These are phyloP conservation scores for Pachyramphus minor DNA, from an alignment of 2,113 vertebrate species.

Conservation along the genomic window DNA sequence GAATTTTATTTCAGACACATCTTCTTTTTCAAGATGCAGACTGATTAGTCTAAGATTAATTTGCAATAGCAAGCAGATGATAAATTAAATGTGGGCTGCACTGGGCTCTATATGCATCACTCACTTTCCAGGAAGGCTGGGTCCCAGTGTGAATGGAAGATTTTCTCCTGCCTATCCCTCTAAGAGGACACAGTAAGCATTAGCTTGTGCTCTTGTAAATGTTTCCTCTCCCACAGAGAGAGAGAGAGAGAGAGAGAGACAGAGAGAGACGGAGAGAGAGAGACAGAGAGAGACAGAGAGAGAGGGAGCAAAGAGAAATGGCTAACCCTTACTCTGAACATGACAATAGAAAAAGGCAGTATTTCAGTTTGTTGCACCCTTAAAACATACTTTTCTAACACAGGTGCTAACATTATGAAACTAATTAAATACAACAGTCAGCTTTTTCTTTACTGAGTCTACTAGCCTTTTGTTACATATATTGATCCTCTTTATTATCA, in stretches of 20 bases:
- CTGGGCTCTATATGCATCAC: not conserved
- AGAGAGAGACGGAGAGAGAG: too few species aligned
- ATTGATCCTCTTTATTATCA: not conserved
- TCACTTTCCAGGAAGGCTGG: not conserved
- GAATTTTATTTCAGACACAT: not conserved
- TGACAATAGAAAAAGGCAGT: rapidly evolving
- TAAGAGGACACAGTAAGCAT: not conserved
- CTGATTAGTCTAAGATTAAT: not conserved
- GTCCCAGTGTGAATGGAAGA: not conserved
- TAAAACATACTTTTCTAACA: not conserved
- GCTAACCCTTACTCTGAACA: not conserved
- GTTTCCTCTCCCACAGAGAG: not conserved
- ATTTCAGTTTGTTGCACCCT: not conserved
- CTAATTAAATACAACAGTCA: not conserved
- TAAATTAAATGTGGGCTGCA: not conserved
- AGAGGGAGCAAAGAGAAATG: not conserved
- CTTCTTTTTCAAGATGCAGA: not conserved
- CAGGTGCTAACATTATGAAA: not conserved
- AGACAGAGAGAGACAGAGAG: too few species aligned
- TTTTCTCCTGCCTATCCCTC: not conserved
- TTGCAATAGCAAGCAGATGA: not conserved
- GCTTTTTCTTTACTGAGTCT: not conserved
- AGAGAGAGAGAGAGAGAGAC: too few species aligned
- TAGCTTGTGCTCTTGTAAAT: not conserved
- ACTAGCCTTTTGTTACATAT: not conserved